Conservation (phyloP, 2,888 invertebrate species). For the Folsomia candida region DNA sequence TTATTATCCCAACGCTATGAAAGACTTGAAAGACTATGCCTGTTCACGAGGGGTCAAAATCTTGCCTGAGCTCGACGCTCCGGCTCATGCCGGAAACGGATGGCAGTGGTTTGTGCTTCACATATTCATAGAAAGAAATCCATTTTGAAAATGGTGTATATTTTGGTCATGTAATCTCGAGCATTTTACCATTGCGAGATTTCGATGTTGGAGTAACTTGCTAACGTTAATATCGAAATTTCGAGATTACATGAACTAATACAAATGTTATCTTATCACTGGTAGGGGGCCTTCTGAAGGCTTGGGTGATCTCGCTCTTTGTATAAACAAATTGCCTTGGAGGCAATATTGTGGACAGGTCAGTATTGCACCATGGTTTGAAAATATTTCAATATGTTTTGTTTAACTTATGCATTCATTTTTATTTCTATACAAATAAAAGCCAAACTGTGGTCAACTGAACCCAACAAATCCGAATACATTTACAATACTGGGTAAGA, state of each 20-base stretch:
- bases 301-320: slow-evolving; percentile 55
- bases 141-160: too few species aligned
- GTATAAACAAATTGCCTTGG: slow-evolving; percentile 50
- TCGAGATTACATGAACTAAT: too few species aligned
- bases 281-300: slow-evolving; percentile 55
- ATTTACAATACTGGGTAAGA: slow-evolving; percentile 40
- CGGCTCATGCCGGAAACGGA: slow-evolving; percentile 55
- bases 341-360: slow-evolving; percentile 60
- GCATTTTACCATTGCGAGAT: too few species aligned
- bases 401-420: slow-evolving; percentile 49
- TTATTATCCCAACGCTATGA: slow-evolving; percentile 62
- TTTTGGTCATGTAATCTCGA: too few species aligned
- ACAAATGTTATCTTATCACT: too few species aligned
- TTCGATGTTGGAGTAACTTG: too few species aligned
- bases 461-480: slow-evolving; percentile 50
- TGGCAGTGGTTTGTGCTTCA: too few species aligned
- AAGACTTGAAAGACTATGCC: slow-evolving; percentile 57
- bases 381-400: too few species aligned
- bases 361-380: too few species aligned
- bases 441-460: slow-evolving; percentile 65
- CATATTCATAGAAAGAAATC: too few species aligned
- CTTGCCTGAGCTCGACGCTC: slow-evolving; percentile 56
- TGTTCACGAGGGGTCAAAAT: slow-evolving; percentile 56
- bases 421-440: slow-evolving; percentile 53
- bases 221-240: too few species aligned